phyloP scores from a whole-genome alignment of 2,888 invertebrate genomes.

The Stegophylla sp. region DNA sequence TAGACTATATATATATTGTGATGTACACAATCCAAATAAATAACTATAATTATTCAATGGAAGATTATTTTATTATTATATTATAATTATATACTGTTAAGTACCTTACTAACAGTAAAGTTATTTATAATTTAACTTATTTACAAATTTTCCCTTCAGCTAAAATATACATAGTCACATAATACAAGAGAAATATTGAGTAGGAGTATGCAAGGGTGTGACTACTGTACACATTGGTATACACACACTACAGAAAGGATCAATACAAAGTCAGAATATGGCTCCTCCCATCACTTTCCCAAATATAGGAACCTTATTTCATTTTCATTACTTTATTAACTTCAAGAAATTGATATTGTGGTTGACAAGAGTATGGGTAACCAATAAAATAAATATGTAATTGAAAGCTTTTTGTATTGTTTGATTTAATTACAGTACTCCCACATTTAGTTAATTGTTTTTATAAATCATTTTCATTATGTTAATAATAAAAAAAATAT shows the following conservation, averaged over 20 bases:
- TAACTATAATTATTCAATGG: too few species aligned
- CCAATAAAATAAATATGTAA: not conserved
- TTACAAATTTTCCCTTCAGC: not conserved
- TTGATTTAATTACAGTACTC: not conserved
- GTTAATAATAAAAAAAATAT: too few species aligned
- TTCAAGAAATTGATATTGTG: not conserved
- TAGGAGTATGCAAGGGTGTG: slow-evolving; percentile 53
- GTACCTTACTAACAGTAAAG: not conserved
- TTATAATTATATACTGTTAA: not conserved
- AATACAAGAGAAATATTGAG: slow-evolving; percentile 15
- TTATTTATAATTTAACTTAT: not conserved
- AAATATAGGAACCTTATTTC: slow-evolving; percentile 25
- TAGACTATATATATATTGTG: too few species aligned
- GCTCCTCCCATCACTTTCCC: slow-evolving; percentile 49
- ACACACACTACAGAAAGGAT: slow-evolving; percentile 51
- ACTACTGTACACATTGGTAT: slow-evolving; percentile 40
- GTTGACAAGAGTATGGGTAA: not conserved
- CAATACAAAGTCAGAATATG: slow-evolving; percentile 56
- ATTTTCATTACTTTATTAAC: slow-evolving; percentile 42
- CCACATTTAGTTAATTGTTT: not conserved
- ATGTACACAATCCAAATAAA: too few species aligned
- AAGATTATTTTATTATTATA: too few species aligned
- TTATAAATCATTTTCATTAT: not conserved
- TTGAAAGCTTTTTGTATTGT: not conserved
- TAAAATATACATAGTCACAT: not conserved